phyloP scores from a whole-genome alignment of 2,888 invertebrate genomes.

The Lypha dubia region DNA sequence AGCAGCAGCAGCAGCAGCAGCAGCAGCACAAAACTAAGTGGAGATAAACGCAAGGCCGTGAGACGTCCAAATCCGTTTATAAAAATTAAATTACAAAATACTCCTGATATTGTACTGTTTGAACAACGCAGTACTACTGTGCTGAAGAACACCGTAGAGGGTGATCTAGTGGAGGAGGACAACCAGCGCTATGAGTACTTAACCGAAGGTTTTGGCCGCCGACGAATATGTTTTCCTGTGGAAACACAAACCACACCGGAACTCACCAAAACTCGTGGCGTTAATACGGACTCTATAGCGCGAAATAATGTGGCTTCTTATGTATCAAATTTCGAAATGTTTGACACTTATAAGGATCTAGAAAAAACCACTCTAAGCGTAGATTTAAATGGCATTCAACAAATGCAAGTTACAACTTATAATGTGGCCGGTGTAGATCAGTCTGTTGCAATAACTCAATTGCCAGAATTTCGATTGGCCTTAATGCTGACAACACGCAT shows the following conservation, averaged over 20 bases:
- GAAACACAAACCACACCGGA: conserved; percentile 88
- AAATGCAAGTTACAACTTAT: conserved; percentile 82
- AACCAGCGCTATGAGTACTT: conserved; percentile 88
- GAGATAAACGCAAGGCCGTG: conserved; percentile 24
- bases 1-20: too few relatives aligned
- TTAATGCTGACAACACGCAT: conserved; percentile 88
- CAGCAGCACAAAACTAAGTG: background rate
- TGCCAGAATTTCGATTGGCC: conserved; percentile 85
- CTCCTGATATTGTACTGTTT: conserved; percentile 86
- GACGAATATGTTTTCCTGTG: conserved; percentile 86
- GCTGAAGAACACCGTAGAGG: conserved; percentile 86
- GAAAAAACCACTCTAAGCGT: conserved; percentile 80
- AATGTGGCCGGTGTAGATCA: conserved; percentile 78
- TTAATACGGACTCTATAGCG: conserved; percentile 85
- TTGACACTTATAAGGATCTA: conserved; percentile 87
- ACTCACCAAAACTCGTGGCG: conserved; percentile 87
- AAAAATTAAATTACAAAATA: conserved; percentile 87
- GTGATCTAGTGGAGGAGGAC: conserved; percentile 85
- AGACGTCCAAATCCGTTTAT: conserved; percentile 84
- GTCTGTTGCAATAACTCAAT: conserved; percentile 76
- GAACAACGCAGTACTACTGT: conserved; percentile 87
- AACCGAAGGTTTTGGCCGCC: conserved; percentile 87
- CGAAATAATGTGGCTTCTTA: conserved; percentile 86
- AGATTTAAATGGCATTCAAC: conserved; percentile 84
- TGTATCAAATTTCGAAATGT: conserved; percentile 91